Evolutionary conservation across 2,113 vertebrate species (phyloP), one percentile per base, ranked within the genome.

Genomic region (Prunella himalayana): DNA sequence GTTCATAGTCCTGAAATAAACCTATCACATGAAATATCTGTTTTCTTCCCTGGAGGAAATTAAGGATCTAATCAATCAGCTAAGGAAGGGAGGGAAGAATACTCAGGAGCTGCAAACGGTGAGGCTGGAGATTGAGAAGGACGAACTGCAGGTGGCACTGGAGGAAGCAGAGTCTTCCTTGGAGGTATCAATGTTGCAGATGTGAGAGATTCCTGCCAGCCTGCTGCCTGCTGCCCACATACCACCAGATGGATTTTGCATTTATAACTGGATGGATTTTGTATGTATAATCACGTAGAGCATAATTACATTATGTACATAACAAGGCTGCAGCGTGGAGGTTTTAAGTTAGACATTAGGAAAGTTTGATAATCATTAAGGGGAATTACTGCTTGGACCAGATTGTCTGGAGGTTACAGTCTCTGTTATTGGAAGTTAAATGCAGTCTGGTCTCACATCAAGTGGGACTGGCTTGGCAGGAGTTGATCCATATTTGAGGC

Each of bases 31-130:
- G 22, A 84, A 97, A 91, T 94, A 82, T 53, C 85, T 10, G 25
- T 47, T 76, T 93, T 82, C 54, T 82, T 92, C 88, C 91, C 90
- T 91, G 98, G 98, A 99, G 95, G 97, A 98, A 97, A 98, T 98
- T 68, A 98, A 95, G 89, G 98, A 98, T 81, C 97, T 98, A 72
- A 96, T 98, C 20, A 98, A 98, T 87, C 98, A 99, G 96, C 97
- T 98, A 41, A 95, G 96, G 5, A 97, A 98, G 45, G 97, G 98
- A 94, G 97, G 97, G 49, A 82, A 98, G 71, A 98, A 97, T 81
- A 82, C 94, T 50, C 93, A 97, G 7, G 95, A 99, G 77, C 94
- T 98, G 64, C 97, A 98, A 87, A 98, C 97, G 47, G 72, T 94
- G 94, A 98, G 96, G 47, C n/a, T 98, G 63, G 97, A 98, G 94